Evolutionary conservation across 2,113 vertebrate genomes (phyloP), one percentile per base, ranked within the genome.

Genomic region (Dipodomys stephensi): DNA sequence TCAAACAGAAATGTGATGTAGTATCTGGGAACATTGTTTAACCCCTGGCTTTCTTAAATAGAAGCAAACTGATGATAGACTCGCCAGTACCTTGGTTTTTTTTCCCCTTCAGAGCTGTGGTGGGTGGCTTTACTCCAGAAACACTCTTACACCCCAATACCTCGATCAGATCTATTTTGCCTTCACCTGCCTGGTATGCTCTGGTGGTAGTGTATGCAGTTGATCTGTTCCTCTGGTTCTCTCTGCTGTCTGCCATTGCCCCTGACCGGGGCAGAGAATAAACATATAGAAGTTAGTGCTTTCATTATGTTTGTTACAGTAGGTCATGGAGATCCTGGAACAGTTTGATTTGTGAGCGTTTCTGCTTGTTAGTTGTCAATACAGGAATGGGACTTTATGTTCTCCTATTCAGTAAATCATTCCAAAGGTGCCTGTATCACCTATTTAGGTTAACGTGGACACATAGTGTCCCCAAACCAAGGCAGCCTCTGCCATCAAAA

Each of bases 151-250:
- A 65, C 92, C 72, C 49, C 19, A 30, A 11, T 62, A 67, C 78
- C 65, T 90, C 22, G 28, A 73, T 94, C 65, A 67, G 68, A 76
- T 93, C 57, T 12, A 27, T 79, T 90, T 90, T 67, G 11, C 25
- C 71, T 88, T 83, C 32, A 67, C 18, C 73, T 62, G 32, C n/a
- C 35, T 49, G 0, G 1, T 46, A 8, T 72, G 25, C 30, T 77
- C 78, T 60, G 20, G 25, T 23, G 53, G n/a, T 20, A 80, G 25
- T 18, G 20, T 13, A 27, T 3, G 30, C 1, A 9, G 79, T 62
- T 6, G 0, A 0, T 73, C 28, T 53, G 9, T 32, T 28, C 22
- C 12, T 20, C 8, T 13, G 35, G 30, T 6, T 88, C 64, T 77
- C 18, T 57, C 19, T 12, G 0, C 35, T 39, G 11, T 81, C 64